Base-by-base conservation (phyloP, 2,797 vertebrate genomes). In the Takifugu rubripes region DNA sequence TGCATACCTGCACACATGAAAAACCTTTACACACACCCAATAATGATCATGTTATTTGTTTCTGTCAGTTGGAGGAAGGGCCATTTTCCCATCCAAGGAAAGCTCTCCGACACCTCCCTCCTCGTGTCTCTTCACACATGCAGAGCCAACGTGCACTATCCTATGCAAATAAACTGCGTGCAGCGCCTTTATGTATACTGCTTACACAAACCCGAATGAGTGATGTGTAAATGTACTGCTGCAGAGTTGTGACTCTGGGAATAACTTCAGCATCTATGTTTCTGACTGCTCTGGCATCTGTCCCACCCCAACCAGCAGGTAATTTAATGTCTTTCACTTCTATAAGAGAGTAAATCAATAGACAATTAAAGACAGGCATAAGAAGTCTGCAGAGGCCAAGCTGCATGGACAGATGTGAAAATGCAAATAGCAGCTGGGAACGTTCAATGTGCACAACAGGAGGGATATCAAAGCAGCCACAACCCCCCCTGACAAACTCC, bases 341-440 rank as follows among this genome's bases (percentile, higher is more conserved):
- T 75, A 42, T 56, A 61, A 70, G 70, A 59, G 60, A 87, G 77
- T 87, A 85, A 88, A 90, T 92, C 88, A 91, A 91, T 90, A 86
- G 77, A 74, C 85, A 90, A 89, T 91, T 90, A 90, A 86, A 84
- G 72, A 73, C 64, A 66, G 64, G 59, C 64, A 46, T 56, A 68
- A 2, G 3, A 48, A 52, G 64, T 78, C 83, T 77, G 79, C 25
- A 7, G 75, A 60, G 83, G 75, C 59, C 69, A 33, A 9, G 50
- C 69, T 48, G 61, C 59, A 79, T 74, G 68, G 75, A 68, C 49
- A 79, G 68, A 84, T 85, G 86, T 87, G 78, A 83, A 86, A 76
- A 89, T 89, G 82, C 70, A 87, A 88, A 88, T 85, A 55, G 52
- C 60, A 59, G 60, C 61, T 56, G 27, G 66, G 60, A 8, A 7